Percentiles rank a stretch among this genome's conserved stretches.
These are phyloP conservation scores for Acipenser transmontanus DNA, from an alignment of 2,797 vertebrate genomes.

Conservation along the genomic window DNA sequence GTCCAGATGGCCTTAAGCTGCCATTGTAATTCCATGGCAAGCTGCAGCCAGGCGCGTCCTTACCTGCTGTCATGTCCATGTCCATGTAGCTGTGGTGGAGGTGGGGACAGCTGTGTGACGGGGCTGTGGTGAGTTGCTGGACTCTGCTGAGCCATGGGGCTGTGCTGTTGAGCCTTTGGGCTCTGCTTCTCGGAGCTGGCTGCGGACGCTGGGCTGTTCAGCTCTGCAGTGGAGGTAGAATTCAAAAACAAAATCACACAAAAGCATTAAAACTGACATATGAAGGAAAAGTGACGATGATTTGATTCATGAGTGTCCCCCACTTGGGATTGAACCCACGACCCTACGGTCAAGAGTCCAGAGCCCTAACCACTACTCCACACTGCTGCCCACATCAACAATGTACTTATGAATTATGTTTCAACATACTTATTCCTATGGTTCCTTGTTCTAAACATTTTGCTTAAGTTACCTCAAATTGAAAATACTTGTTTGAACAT, in stretches of 20 bases:
- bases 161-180: conserved; percentile 85
- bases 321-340: no score
- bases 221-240: conserved; percentile 57
- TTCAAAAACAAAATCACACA: conserved; percentile 12
- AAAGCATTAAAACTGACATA: not conserved
- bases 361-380: no score
- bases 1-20: conserved; percentile 16
- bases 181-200: conserved; percentile 93
- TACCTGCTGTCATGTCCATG: conserved; percentile 92
- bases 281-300: no score
- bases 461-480: no score
- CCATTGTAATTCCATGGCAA: not conserved
- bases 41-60: not conserved
- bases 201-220: conserved; percentile 82
- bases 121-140: conserved; percentile 65
- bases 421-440: no score
- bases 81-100: conserved; percentile 79
- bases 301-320: no score
- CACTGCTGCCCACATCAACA: no score
- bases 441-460: no score
- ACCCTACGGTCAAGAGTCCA: no score
- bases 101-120: conserved; percentile 53
- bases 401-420: no score
- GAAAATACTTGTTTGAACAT: no score
- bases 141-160: conserved; percentile 68